These are phyloP conservation scores for Mythimna pallens DNA, from an alignment of 2,888 invertebrate genomes.

Conservation along the genomic window DNA sequence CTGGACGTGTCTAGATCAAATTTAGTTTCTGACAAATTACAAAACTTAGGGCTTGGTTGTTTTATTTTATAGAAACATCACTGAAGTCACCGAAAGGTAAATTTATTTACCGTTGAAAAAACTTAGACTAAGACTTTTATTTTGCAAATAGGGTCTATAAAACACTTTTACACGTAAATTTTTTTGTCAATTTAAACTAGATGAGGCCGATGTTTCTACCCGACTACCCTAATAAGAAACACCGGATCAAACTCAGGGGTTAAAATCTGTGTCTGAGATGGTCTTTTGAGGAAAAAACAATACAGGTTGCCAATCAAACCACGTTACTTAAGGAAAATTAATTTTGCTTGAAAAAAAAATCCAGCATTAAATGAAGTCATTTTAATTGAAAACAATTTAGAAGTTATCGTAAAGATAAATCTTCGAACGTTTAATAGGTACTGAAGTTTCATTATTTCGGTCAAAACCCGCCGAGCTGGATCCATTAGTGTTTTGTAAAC, in stretches of 20 bases:
- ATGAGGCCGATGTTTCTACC: no score
- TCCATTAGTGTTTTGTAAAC: slow-evolving; percentile 44
- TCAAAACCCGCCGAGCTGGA: slow-evolving; percentile 7
- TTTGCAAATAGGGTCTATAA: no score
- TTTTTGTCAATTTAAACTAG: no score
- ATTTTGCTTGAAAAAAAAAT: background rate
- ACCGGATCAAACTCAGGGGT: no score
- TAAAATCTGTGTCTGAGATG: no score
- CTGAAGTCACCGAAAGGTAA: background rate
- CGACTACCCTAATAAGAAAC: no score
- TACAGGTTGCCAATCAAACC: background rate
- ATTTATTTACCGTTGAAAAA: background rate
- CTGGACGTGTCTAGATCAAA: background rate
- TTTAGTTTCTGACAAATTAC: background rate
- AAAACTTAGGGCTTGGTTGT: background rate
- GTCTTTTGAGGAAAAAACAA: no score
- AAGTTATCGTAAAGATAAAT: background rate
- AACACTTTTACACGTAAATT: no score
- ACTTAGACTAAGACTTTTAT: background rate
- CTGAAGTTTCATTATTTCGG: slow-evolving; percentile 12
- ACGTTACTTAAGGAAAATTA: background rate
- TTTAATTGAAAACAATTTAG: background rate
- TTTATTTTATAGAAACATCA: background rate
- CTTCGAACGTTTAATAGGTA: slow-evolving; percentile 18
- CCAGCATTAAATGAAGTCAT: background rate